Base-by-base conservation (phyloP, 2,113 vertebrate genomes). In the Carollia perspicillata region DNA sequence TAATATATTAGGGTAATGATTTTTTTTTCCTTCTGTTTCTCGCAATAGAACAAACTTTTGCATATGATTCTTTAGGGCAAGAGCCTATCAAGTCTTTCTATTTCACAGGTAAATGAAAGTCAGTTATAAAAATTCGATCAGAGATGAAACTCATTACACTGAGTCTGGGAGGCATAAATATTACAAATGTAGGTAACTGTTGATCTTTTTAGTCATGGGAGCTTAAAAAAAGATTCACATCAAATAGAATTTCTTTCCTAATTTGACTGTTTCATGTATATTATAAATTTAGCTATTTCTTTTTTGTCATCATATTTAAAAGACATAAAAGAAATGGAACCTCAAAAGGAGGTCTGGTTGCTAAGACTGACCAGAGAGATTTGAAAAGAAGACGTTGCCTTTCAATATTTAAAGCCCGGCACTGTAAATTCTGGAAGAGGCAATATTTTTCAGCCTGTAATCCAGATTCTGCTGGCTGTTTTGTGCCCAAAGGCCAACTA, bases 101-200 rank as follows among this genome's bases (percentile, higher is more conserved):
- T 87, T 97, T 97, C 92, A 93, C 88, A 97, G 78, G 95, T 97
- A 97, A 97, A 97, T 97, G 97, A 96, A 97, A 97, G 90, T 97
- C 94, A 95, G 96, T 95, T 97, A 97, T 95, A 95, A 97, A 97
- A 97, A 90, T 97, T 97, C 85, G 17, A 97, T 96, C 93, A 93
- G 92, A 93, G 93, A 97, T 97, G 95, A 97, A 98, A 97, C 85
- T 97, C 94, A 97, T 95, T 97, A 97, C 78, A 51, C 90, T 93
- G 77, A 97, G 94, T 97, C 97, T 97, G 79, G 95, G 68, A 97
- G 93, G 88, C 96, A 97, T 97, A 97, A 97, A 98, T 97, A 97
- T 97, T 98, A 97, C 90, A 98, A 95, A 89, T 95, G 93, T 95
- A 95, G 93, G 94, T 97, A 96, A 95, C 92, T 97, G 94, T 97